Base-by-base conservation (phyloP, 1,140 invertebrate species). In the Lasioglossum baleicum region DNA sequence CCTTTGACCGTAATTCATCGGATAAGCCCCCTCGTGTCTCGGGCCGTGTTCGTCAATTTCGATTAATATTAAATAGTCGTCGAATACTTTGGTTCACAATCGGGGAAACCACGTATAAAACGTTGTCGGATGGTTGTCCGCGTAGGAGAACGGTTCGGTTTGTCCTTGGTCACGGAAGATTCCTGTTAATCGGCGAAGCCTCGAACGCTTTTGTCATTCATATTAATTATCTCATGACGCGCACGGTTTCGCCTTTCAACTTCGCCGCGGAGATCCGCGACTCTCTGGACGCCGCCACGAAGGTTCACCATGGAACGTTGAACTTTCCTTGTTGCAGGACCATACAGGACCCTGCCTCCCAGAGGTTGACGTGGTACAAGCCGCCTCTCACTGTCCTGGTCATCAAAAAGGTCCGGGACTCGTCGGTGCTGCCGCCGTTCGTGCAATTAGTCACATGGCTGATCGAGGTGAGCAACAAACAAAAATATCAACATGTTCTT, bases 361-460 rank as follows among this genome's bases (percentile, higher is more conserved):
- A 99, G 94, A 95, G 98, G 85, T 93, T 99, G 84, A 99, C 97
- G 17, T 99, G 98, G 98, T 97, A 98, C 94, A 99, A 99, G 92
- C 96, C 97, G 51, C 98, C 98, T 2, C 94, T 98, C 35, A 97
- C 97, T 4, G 98, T 99, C 76, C 94, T 99, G 74, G 98, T 99
- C 58, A 98, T 99, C 90, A 99, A 99, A 92, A 99, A 99, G 91
- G 96, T 98, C 44, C 95, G 97, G 90, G 98, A 99, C 93, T 96
- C 96, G 1, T 95, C 96, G 26, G 97, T 99, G 20, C 93, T 98
- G 58, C 95, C 95, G 66, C 98, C 98, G 0, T 99, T 99, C 92
- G 96, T 98, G 44, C 96, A 98, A 86, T 95, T 99, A n/a, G 97
- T 99, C 13, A 95, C 96, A 89, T 99, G 98, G 98, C 94, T 99